Conservation (phyloP, 2,888 invertebrate species). For the Eubasilissa splendida region DNA sequence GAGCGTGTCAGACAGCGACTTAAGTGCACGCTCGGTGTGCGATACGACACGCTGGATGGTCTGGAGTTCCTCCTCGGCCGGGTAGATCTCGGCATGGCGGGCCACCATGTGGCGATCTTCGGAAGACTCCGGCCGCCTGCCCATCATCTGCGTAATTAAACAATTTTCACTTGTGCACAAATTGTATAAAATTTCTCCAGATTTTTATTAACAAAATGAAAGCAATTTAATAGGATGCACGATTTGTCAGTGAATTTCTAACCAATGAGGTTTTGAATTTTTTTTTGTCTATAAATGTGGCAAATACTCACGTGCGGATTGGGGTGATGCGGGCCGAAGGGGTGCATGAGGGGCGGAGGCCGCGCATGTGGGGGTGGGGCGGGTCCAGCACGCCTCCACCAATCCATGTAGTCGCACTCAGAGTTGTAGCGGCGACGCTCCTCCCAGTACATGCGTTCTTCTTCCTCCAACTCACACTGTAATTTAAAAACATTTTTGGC, state of each 20-base stretch:
- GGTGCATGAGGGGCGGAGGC: slow-evolving; percentile 64
- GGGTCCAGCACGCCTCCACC: slow-evolving; percentile 69
- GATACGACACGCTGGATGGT: slow-evolving; percentile 94
- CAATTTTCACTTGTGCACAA: slow-evolving; percentile 59
- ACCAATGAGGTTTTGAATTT: not conserved
- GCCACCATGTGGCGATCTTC: slow-evolving; percentile 97
- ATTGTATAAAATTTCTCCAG: not conserved
- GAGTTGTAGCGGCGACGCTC: slow-evolving; percentile 81
- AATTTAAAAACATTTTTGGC: not conserved
- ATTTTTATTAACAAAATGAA: not conserved
- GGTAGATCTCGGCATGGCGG: slow-evolving; percentile 95
- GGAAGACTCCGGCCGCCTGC: slow-evolving; percentile 90
- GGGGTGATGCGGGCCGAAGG: slow-evolving; percentile 56
- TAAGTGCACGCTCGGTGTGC: slow-evolving; percentile 94
- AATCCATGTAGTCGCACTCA: slow-evolving; percentile 74
- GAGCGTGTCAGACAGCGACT: slow-evolving; percentile 92
- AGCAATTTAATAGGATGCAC: not conserved
- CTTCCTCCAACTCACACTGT: slow-evolving; percentile 78
- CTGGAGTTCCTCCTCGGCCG: slow-evolving; percentile 90
- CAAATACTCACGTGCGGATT: slow-evolving; percentile 50
- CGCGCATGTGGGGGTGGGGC: slow-evolving; percentile 67
- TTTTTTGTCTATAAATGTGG: not conserved
- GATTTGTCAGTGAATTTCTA: not conserved
- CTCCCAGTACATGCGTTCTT: slow-evolving; percentile 91
- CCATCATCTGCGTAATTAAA: slow-evolving; percentile 66